phyloP scores from a whole-genome alignment of 2,113 vertebrate genomes.

The Xiphias gladius region DNA sequence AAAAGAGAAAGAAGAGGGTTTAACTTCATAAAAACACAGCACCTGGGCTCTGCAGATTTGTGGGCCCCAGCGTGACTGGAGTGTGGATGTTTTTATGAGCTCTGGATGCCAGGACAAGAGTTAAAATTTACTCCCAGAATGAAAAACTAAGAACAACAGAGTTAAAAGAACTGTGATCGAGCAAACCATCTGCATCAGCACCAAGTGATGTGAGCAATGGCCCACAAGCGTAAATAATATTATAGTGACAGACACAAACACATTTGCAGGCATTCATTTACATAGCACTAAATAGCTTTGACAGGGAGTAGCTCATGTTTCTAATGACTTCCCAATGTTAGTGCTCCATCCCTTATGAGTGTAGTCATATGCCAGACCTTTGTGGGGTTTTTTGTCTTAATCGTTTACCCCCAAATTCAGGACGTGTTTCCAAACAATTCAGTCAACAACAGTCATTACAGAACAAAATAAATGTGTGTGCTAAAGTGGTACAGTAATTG shows the following conservation, averaged over 20 bases:
- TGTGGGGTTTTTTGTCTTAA: not conserved
- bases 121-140: conserved; percentile 26
- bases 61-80: not conserved
- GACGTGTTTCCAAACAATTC: conserved; percentile 10
- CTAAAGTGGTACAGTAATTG: not conserved
- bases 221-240: conserved; percentile 38
- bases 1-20: conserved; percentile 18
- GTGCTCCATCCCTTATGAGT: conserved; percentile 36
- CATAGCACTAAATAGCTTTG: conserved; percentile 36
- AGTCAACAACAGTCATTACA: not conserved
- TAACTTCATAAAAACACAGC: conserved; percentile 9
- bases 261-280: conserved; percentile 44
- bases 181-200: conserved; percentile 20
- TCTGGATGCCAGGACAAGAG: not conserved
- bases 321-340: conserved; percentile 54
- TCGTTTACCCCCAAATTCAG: not conserved
- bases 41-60: not conserved
- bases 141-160: conserved; percentile 18
- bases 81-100: conserved; percentile 14
- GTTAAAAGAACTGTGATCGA: conserved; percentile 19
- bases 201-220: not conserved
- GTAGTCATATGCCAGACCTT: not conserved
- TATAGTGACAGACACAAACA: conserved; percentile 27
- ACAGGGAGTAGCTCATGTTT: conserved; percentile 64
- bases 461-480: not conserved